Evolutionary conservation across 1,140 invertebrate genomes (phyloP), one percentile per base, ranked within the genome.

Genomic region (Psilanteris sp.): DNA sequence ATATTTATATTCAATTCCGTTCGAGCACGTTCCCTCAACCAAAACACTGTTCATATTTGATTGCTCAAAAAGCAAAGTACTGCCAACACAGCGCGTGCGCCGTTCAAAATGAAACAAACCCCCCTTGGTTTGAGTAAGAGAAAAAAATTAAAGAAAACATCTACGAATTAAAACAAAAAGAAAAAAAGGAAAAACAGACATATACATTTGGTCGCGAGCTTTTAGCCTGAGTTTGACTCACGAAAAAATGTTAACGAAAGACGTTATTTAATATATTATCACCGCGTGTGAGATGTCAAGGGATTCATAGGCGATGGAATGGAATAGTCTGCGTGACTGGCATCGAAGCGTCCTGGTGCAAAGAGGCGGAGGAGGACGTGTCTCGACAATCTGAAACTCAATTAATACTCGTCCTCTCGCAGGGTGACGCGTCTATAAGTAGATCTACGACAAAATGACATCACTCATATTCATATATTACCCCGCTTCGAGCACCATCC

Each of bases 341-440:
- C 67, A 44, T 52, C 37, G 54, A 62, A 46, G 54, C 62, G 62
- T 59, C 54, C 54, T 31, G 46, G 44, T 44, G 61, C 32, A 64
- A 74, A 61, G 54, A 66, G 61, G 61, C 61, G 54, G 55, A 59
- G 39, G 68, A 57, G 52, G 32, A 64, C 29, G 46, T 48, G 55
- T 52, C 54, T 70, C 55, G 46, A 81, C 81, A 79, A 82, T 79
- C 80, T 41, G 61, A 86, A 86, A 87, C 79, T 86, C 86, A 84
- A 87, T 87, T 87, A 87, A 87, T 87, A 87, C 79, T 75, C 68
- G 84, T 87, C 84, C 72, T 61, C 78, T 83, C 79, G 77, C 73
- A 64, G 80, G 73, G 70, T 86, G 86, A 87, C 84, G 79, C 62
- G 79, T 86, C 86, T 87, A 87, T 87, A 87, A 86, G 83, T 86